Evolutionary conservation across 2,113 vertebrate genomes (phyloP), one percentile per base, ranked within the genome.

Genomic region (Anarhynchus alexandrinus): DNA sequence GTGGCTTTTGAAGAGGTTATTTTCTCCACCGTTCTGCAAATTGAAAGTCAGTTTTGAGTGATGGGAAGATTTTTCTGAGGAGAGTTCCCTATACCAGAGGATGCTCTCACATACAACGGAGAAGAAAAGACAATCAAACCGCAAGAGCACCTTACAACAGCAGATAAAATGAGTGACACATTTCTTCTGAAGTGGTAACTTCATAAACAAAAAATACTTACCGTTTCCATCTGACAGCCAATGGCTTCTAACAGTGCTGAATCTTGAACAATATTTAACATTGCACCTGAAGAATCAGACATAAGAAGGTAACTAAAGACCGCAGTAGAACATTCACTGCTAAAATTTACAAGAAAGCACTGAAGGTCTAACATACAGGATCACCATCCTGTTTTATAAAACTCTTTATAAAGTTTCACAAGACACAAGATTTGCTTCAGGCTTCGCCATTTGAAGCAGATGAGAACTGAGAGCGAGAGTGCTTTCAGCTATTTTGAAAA

Each of bases 191-290:
- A 87, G 30, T 11, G 62, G 26, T 19, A 57, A 57, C 36, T 74
- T 40, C 23, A 81, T 12, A 45, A 83, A 66, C 17, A 83, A 67
- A 86, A 71, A 22, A 11, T 10, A 94, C 98, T 98, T 98, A 99
- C 99, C 5, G 96, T 99, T 98, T 99, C 99, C 92, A 99, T 99
- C 95, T 99, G 99, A 92, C 99, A 98, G 80, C 99, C 99, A 91
- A 99, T 99, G 91, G 99, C 99, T 98, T 99, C 99, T 69, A 99
- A 95, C 83, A 99, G 98, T 29, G 99, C 99, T 26, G 99, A 99
- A 97, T 99, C 99, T 96, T 99, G 99, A 94, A 99, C 99, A 90
- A 99, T 99, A 96, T 99, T 99, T 95, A 99, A 97, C 99, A 99
- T 99, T 59, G 99, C 99, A 97, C 99, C 99, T 99, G 90, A 42